These are phyloP conservation scores for Platycheirus rosarum DNA, from an alignment of 2,888 invertebrate genomes.

Conservation along the genomic window DNA sequence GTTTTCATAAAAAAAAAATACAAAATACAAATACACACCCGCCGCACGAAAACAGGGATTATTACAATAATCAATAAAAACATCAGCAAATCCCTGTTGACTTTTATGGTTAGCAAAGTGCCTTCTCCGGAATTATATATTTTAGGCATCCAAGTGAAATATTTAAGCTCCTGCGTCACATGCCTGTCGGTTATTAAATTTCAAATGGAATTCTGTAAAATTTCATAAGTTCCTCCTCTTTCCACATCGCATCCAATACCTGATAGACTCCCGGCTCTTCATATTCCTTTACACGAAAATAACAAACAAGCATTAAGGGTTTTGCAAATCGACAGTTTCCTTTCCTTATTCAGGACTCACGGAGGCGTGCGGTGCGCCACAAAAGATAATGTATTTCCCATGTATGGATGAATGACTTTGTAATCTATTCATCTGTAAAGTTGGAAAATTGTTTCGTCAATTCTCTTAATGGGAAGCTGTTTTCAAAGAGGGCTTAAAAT, in stretches of 20 bases:
- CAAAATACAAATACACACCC: no score
- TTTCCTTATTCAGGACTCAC: no score
- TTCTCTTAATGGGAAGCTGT: not conserved
- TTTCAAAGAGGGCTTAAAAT: not conserved
- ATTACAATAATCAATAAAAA: conserved; percentile 6
- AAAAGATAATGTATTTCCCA: not conserved
- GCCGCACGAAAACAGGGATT: not conserved
- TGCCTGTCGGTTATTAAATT: conserved; percentile 21
- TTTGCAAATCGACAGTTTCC: conserved; percentile 4
- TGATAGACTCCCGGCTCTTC: not conserved
- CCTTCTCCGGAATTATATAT: not conserved
- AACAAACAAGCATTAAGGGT: conserved; percentile 11
- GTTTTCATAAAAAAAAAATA: conserved; percentile 1
- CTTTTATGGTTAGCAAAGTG: conserved; percentile 24
- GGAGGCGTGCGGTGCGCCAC: not conserved
- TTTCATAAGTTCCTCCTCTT: conserved; percentile 10
- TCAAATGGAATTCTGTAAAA: conserved; percentile 38
- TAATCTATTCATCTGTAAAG: conserved; percentile 1
- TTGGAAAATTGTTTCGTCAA: not conserved
- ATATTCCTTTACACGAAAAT: not conserved
- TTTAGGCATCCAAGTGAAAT: not conserved
- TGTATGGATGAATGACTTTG: not conserved
- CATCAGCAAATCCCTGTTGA: conserved; percentile 25
- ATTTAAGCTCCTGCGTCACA: conserved; percentile 14
- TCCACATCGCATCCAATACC: no score